These are phyloP conservation scores for Crocuta crocuta DNA, from an alignment of 2,113 vertebrate species.

Conservation along the genomic window DNA sequence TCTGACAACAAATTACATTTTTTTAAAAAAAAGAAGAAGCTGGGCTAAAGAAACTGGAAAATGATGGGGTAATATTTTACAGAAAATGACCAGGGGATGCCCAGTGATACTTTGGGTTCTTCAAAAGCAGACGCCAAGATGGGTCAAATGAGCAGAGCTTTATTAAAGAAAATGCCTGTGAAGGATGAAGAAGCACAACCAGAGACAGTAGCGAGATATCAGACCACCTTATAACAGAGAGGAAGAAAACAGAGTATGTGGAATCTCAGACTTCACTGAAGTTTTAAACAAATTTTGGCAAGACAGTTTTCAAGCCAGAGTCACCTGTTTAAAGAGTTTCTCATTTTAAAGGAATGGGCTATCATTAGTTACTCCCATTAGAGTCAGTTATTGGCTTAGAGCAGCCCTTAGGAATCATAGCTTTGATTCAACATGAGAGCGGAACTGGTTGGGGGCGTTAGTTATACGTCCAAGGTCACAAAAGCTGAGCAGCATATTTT, in stretches of 20 bases:
- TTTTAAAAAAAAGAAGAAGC: background rate
- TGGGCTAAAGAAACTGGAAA: background rate
- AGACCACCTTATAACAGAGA: background rate
- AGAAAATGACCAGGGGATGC: background rate
- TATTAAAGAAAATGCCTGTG: background rate
- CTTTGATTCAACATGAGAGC: background rate
- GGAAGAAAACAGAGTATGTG: background rate
- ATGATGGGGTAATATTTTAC: background rate
- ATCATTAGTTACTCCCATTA: background rate
- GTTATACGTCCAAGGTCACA: background rate
- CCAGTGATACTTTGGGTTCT: background rate
- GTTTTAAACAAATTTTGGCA: background rate
- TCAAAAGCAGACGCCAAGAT: background rate
- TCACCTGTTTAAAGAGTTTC: background rate
- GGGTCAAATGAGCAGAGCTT: background rate
- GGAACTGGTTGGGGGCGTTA: background rate
- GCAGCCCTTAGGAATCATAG: background rate
- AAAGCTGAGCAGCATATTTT: background rate
- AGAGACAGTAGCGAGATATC: too few relatives aligned
- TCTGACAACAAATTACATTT: too few relatives aligned
- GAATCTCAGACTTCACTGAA: background rate
- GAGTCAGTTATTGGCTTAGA: background rate
- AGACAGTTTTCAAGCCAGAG: background rate
- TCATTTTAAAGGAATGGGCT: background rate
- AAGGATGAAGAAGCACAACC: background rate